Percentiles rank a stretch among this genome's conserved stretches.
phyloP scores from a whole-genome alignment of 2,888 invertebrate genomes.

The Ornithoptera priamus region DNA sequence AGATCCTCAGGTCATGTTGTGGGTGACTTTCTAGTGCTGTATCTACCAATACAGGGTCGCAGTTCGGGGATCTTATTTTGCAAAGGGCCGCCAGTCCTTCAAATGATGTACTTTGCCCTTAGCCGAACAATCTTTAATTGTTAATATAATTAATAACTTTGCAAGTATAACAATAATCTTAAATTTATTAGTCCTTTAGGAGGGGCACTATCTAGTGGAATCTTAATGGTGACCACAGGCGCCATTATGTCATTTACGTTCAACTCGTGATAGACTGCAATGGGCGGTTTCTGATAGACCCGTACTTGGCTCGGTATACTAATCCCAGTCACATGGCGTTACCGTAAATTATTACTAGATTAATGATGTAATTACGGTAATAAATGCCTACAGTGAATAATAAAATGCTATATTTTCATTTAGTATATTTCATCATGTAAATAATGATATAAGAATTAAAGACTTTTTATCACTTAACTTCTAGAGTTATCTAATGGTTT shows the following conservation, averaged over 20 bases:
- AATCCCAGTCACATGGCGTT: neutral
- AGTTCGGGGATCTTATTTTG: no score
- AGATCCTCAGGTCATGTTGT: no score
- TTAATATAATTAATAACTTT: no score
- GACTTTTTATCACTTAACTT: neutral
- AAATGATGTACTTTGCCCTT: no score
- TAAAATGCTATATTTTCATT: neutral
- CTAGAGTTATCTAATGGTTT: neutral
- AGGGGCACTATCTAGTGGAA: neutral
- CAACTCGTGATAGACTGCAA: constrained; percentile 3
- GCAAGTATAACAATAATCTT: no score
- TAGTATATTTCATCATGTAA: neutral
- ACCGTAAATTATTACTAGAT: neutral
- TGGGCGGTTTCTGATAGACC: constrained; percentile 11
- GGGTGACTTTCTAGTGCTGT: no score
- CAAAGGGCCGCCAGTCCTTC: no score
- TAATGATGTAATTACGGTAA: neutral
- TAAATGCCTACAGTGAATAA: neutral
- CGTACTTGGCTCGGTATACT: neutral
- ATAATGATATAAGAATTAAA: neutral
- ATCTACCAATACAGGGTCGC: no score
- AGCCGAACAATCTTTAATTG: no score
- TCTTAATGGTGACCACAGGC: neutral
- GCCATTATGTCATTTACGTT: constrained; percentile 6
- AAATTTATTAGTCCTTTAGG: neutral